Conservation (phyloP, 2,888 invertebrate genomes). For the Archips crataeganus region DNA sequence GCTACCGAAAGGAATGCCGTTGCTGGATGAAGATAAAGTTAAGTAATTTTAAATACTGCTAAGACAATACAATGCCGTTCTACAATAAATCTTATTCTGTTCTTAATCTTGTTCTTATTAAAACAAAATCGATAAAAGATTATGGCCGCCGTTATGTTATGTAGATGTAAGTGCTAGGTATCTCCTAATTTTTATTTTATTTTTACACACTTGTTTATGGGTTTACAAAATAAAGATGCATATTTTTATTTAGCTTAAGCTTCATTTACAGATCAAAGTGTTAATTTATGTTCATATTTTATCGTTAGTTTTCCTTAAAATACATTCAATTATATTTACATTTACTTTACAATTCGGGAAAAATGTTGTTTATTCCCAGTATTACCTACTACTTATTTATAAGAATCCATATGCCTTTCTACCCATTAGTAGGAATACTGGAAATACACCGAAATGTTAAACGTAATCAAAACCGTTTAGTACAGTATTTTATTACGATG, state of each 20-base stretch:
- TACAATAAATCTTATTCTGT: neutral
- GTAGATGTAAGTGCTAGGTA: neutral
- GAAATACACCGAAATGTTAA: too few relatives aligned
- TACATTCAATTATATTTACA: neutral
- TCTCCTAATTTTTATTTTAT: neutral
- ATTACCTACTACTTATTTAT: too few relatives aligned
- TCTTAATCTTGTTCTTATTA: too few relatives aligned
- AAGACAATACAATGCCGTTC: neutral
- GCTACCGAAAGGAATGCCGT: too few relatives aligned
- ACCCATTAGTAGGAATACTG: too few relatives aligned
- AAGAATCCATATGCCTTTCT: too few relatives aligned
- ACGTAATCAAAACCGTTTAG: too few relatives aligned
- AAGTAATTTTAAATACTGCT: neutral
- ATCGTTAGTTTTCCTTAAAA: neutral
- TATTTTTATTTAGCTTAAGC: neutral
- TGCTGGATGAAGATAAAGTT: neutral
- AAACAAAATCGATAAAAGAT: neutral
- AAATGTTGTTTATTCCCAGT: too few relatives aligned
- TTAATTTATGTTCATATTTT: neutral
- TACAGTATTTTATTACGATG: too few relatives aligned
- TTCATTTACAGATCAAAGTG: neutral
- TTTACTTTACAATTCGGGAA: too few relatives aligned
- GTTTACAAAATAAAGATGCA: neutral
- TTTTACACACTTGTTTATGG: neutral
- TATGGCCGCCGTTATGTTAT: neutral